phyloP scores from a whole-genome alignment of 2,797 vertebrate species.

The Acrossocheilus fasciatus region DNA sequence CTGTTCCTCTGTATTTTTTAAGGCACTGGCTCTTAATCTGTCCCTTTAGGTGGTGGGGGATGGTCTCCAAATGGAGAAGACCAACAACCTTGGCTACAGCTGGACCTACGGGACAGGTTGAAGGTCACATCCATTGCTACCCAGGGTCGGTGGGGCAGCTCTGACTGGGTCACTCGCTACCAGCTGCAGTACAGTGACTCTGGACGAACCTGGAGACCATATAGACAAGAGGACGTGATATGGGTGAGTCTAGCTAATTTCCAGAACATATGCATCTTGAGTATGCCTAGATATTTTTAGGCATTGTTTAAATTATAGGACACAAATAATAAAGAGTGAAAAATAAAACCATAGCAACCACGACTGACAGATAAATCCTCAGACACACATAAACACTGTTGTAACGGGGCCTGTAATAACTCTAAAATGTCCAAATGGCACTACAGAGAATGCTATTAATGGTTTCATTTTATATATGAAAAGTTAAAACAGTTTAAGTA shows the following conservation, averaged over 20 bases:
- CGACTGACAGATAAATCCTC: neutral
- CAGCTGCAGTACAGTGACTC: conserved; percentile 85
- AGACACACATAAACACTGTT: neutral
- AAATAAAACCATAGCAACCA: neutral
- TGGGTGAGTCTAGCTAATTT: conserved; percentile 77
- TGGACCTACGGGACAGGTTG: conserved; percentile 83
- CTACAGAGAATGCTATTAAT: neutral
- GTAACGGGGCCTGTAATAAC: neutral
- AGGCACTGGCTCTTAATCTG: conserved; percentile 25
- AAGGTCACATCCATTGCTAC: conserved; percentile 83
- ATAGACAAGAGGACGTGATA: conserved; percentile 80
- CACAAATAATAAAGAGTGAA: neutral
- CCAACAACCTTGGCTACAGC: conserved; percentile 83
- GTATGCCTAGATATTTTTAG: neutral
- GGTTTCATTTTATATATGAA: neutral
- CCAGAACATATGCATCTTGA: neutral
- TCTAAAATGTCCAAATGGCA: neutral
- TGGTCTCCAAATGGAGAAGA: conserved; percentile 82
- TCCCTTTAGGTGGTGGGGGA: conserved; percentile 79
- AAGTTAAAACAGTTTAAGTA: neutral
- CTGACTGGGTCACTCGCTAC: conserved; percentile 85
- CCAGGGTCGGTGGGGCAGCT: conserved; percentile 82
- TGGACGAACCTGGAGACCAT: conserved; percentile 83
- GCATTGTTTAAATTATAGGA: neutral
- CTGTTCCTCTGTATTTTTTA: conserved; percentile 8